These are phyloP conservation scores for Otus scops DNA, from an alignment of 2,797 vertebrate genomes.

Conservation along the genomic window DNA sequence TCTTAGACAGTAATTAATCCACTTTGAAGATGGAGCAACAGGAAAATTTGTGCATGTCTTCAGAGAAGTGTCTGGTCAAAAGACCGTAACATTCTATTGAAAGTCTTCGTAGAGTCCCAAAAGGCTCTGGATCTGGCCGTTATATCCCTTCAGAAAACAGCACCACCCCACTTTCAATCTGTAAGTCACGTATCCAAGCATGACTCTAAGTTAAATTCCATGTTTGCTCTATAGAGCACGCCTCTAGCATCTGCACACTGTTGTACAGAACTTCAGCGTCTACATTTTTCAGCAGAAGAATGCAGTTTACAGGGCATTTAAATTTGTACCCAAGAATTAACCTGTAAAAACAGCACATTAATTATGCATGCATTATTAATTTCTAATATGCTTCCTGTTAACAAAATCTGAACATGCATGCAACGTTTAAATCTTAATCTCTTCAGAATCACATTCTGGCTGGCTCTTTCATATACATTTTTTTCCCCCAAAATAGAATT, in stretches of 20 bases:
- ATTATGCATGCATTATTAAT: background rate
- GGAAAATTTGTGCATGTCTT: background rate
- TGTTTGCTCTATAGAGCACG: background rate
- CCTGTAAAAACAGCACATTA: background rate
- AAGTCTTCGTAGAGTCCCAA: background rate
- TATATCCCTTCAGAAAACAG: background rate
- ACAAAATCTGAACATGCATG: background rate
- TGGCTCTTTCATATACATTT: background rate
- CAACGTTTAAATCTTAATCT: background rate
- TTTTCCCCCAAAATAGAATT: background rate
- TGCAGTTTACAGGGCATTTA: background rate
- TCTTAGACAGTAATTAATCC: background rate
- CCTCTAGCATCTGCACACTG: background rate
- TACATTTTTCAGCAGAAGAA: background rate
- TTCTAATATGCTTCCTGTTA: background rate
- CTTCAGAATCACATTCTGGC: background rate
- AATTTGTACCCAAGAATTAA: background rate
- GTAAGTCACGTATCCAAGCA: background rate
- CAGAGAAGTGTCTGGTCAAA: background rate
- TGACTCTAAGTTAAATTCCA: background rate
- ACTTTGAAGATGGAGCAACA: background rate
- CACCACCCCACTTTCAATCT: background rate
- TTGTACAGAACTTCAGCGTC: background rate
- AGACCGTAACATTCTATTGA: accelerated
- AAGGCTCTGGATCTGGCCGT: background rate